Base-by-base conservation (phyloP, 2,888 invertebrate species). In the Netelia melanura region DNA sequence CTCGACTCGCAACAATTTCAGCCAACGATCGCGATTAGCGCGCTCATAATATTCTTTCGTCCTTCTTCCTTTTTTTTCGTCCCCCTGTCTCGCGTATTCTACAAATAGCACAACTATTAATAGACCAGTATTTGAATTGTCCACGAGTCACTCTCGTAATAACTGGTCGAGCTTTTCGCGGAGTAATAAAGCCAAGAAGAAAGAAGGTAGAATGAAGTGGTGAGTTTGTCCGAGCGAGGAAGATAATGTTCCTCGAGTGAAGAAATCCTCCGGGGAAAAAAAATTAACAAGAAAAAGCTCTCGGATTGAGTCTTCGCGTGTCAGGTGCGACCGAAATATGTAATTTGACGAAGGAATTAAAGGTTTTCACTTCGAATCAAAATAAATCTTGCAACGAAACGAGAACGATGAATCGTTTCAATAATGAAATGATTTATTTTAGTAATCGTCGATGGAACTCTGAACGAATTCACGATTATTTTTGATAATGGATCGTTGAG, bases 1-100 rank as follows among this genome's bases (percentile, higher is more conserved):
- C 76, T 64, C 65, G 76, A 71, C 54, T 70, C 62, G 68, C 71
- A 61, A 80, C 80, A 72, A 84, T 84, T 83, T 76, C 71, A 71
- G 65, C 21, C 54, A 81, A 81, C 67, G 56, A 77, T 72, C 61
- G 23, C 84, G 77, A 87, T 87, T 86, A 82, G 82, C 86, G 82
- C 72, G 74, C 80, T 79, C 54, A 52, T 77, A 81, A 77, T 72
- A 68, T 84, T 52, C 58, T 72, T 52, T 70, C 38, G 48, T 72
- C 23, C 38, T 61, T 77, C 65, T 64, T 17, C 17, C 17, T 17
- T 5, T 14, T 44, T 44, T 52, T 67, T 78, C 17, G 6, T 17
- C 25, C 76, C 11, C 14, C 21, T 52, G 14, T 17, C 38, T 25
- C 25, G n/a, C 56, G 48, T 65, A 25, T 17, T 17, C 23, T 11